Evolutionary conservation across 2,888 invertebrate species (phyloP).

Genomic region (Volucella inflata): DNA sequence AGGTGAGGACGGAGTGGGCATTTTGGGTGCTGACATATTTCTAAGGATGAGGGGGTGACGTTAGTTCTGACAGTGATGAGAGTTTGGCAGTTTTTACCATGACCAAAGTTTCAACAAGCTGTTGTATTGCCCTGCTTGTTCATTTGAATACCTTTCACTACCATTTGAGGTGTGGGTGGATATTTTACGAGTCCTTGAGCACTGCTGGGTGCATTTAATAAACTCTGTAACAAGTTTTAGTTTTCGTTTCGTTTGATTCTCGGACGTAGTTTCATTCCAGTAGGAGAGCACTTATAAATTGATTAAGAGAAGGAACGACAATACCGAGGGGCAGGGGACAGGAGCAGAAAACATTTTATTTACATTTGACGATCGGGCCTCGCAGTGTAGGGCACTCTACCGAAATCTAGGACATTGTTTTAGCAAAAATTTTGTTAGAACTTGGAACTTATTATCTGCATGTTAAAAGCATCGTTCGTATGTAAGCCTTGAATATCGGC

Average conservation of each 20-base stretch:
- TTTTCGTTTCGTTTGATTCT: neutral
- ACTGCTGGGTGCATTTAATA: constrained; percentile 46
- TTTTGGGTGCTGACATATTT: constrained; percentile 16
- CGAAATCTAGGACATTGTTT: constrained; percentile 13
- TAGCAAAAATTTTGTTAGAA: neutral
- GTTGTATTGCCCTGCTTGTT: constrained; percentile 26
- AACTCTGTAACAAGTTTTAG: constrained; percentile 31
- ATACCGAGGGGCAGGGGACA: neutral
- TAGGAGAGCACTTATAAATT: neutral
- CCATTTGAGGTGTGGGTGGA: neutral
- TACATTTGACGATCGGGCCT: constrained; percentile 9
- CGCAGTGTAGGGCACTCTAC: constrained; percentile 13
- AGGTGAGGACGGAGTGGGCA: neutral
- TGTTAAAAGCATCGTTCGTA: too few species aligned
- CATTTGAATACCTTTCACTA: constrained; percentile 16
- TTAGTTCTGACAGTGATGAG: neutral
- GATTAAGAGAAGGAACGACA: neutral
- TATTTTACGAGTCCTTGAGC: constrained; percentile 28
- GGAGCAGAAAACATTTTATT: constrained; percentile 22
- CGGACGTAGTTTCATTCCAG: constrained; percentile 25
- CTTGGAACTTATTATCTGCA: too few species aligned
- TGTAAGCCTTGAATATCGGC: too few species aligned
- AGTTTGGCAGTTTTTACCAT: constrained; percentile 7
- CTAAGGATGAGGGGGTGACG: neutral
- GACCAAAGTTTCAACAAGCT: constrained; percentile 36